These are phyloP conservation scores for Anas capensis DNA, from an alignment of 2,797 vertebrate genomes.

Conservation along the genomic window DNA sequence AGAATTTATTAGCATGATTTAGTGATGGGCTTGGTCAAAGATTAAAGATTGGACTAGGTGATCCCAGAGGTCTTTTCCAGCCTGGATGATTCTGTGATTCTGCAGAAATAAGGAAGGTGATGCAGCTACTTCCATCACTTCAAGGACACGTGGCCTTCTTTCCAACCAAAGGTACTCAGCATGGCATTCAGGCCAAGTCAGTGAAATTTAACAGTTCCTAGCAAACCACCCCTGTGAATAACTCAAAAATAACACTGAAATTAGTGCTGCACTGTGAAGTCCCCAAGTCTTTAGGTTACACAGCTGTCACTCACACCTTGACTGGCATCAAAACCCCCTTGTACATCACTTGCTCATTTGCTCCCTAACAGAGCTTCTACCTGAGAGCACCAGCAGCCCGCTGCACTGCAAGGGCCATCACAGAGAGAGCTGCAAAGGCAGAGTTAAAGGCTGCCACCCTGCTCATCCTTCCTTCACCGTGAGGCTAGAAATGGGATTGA, in stretches of 20 bases:
- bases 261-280: neutral
- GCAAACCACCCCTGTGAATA: neutral
- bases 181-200: neutral
- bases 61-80: too few species aligned
- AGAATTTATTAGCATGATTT: too few species aligned
- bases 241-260: neutral
- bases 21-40: too few species aligned
- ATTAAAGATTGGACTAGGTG: too few species aligned
- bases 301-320: neutral
- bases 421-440: neutral
- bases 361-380: fast-evolving
- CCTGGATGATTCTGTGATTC: too few species aligned
- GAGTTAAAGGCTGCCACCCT: neutral
- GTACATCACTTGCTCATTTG: neutral
- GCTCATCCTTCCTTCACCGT: neutral
- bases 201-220: fast-evolving
- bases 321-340: neutral
- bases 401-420: neutral
- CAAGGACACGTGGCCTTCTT: fast-evolving
- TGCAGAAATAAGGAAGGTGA: neutral
- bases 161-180: neutral
- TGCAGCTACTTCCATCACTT: neutral
- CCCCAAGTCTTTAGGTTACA: neutral
- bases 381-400: neutral
- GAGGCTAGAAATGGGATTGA: fast-evolving